Evolutionary conservation across 1,140 invertebrate species (phyloP), one percentile per base, ranked within the genome.

Genomic region (Octopus bimaculoides): DNA sequence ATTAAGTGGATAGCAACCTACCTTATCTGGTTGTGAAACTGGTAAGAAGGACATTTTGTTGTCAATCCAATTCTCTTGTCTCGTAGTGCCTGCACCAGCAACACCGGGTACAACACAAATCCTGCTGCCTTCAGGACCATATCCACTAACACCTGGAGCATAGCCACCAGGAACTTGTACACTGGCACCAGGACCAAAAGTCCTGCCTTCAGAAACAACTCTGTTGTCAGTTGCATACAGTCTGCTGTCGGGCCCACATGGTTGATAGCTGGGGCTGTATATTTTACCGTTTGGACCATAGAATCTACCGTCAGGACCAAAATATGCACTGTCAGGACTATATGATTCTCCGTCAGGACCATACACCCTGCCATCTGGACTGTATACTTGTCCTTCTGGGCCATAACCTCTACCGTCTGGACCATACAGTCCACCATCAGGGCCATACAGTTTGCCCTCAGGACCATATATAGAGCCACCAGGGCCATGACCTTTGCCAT

Each of bases 31-130:
- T 17, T 77, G 54, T 2, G 78, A 17, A n/a, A 83, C 66, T 8
- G 82, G 82, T 26, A 80, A 56, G 71, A 82, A 83, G 4, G 52
- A 78, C 55, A 79, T 75, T 55, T 80, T 80, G 77, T 83, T 83
- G 52, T 83, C 82, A 55, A 83, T 76, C 52, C 71, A 78, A 12
- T 52, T 55, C 77, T 83, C 82, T 41, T 41, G 26, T 41, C 26
- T 41, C 26, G 26, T 41, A 41, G 26, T 41, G 26, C 26, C 26
- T 41, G 26, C 26, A 2, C 3, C 26, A 41, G 1, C 26, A 41
- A 41, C 26, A 41, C 26, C 26, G 26, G 26, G 26, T 41, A 41
- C 26, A 41, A 41, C 26, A 41, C 26, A 41, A 41, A 41, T 41
- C 26, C 26, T 41, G 26, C 26, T 41, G 26, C 26, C 26, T 41